phyloP scores from a whole-genome alignment of 2,113 vertebrate genomes.

The Myanophis thanlyinensis region DNA sequence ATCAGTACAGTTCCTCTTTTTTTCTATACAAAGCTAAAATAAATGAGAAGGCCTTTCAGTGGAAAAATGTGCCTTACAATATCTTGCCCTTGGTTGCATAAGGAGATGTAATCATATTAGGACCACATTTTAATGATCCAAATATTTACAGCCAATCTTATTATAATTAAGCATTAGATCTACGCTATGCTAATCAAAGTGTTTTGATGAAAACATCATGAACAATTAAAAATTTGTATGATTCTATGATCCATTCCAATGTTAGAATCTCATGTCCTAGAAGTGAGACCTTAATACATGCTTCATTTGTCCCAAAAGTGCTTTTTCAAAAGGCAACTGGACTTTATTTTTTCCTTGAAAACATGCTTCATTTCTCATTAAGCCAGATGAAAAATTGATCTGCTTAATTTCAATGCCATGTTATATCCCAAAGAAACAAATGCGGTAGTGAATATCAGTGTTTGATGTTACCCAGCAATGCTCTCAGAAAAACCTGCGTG shows the following conservation, averaged over 20 bases:
- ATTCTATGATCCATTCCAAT: neutral
- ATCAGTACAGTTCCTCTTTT: neutral
- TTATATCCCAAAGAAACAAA: neutral
- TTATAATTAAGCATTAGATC: rapidly evolving
- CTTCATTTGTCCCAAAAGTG: neutral
- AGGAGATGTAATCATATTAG: neutral
- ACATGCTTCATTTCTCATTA: neutral
- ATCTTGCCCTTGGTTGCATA: neutral
- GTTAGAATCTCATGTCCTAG: neutral
- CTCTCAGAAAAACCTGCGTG: neutral
- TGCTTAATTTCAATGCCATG: neutral
- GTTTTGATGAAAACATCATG: rapidly evolving
- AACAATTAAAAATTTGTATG: neutral
- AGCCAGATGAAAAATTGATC: neutral
- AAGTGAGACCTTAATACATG: neutral
- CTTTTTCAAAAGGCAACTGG: neutral
- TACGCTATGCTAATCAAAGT: rapidly evolving
- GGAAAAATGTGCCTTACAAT: neutral
- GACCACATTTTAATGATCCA: neutral
- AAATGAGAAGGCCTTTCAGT: neutral
- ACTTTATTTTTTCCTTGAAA: neutral
- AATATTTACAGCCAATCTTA: neutral
- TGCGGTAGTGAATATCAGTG: neutral
- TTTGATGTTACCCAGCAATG: neutral
- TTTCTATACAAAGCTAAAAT: neutral